Conservation (phyloP, 2,888 invertebrate genomes). For the Synanthedon vespiformis region DNA sequence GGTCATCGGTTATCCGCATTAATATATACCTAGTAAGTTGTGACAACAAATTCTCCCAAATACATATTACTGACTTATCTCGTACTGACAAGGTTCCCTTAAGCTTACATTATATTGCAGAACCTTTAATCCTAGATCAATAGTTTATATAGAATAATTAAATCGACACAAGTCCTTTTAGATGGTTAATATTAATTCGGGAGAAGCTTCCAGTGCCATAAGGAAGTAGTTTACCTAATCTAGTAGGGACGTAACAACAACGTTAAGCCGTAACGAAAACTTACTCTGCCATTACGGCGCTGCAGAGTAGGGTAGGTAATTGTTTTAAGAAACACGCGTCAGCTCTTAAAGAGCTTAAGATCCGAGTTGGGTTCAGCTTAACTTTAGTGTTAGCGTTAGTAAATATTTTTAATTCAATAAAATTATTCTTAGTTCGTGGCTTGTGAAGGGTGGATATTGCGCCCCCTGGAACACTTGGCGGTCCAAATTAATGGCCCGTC, state of each 20-base stretch:
- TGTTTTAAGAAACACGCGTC: slow-evolving; percentile 30
- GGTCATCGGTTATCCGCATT: too few species aligned
- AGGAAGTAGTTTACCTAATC: slow-evolving; percentile 17
- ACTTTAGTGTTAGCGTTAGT: neutral
- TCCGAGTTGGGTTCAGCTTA: slow-evolving; percentile 4
- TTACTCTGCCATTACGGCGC: slow-evolving; percentile 17
- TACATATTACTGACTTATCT: too few species aligned
- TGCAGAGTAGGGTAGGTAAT: slow-evolving; percentile 22
- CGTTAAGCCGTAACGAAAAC: slow-evolving; percentile 28
- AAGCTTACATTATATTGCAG: too few species aligned
- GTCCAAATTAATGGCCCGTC: too few species aligned
- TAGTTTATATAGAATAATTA: neutral
- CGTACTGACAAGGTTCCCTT: too few species aligned
- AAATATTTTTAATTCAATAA: neutral
- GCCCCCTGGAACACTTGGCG: too few species aligned
- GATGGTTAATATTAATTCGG: slow-evolving; percentile 14
- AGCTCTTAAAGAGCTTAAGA: slow-evolving; percentile 20
- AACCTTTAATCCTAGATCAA: neutral
- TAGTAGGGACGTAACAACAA: slow-evolving; percentile 17
- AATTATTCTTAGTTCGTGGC: too few species aligned
- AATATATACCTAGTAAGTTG: too few species aligned
- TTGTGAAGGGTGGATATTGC: too few species aligned
- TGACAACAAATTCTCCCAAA: too few species aligned
- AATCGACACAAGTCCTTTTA: neutral
- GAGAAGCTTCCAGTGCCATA: slow-evolving; percentile 10